These are phyloP conservation scores for Hylyphantes graminicola DNA, from an alignment of 1,140 invertebrate genomes.

Conservation along the genomic window DNA sequence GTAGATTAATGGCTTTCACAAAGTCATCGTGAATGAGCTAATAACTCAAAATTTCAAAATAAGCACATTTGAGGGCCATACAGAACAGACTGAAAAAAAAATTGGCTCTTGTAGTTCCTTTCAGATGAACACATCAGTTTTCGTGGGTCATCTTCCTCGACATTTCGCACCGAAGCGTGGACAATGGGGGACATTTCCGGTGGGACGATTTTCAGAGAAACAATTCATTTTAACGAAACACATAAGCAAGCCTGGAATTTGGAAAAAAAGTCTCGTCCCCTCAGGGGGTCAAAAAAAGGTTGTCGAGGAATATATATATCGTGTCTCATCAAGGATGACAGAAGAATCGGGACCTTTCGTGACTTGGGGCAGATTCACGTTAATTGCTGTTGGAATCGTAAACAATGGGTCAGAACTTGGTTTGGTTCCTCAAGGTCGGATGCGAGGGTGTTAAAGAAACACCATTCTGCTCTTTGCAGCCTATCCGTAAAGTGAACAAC, in stretches of 20 bases:
- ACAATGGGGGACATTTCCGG: constrained; percentile 55
- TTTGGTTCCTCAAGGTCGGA: constrained; percentile 15
- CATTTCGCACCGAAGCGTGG: constrained; percentile 39
- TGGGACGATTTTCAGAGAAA: background rate
- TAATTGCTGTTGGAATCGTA: background rate
- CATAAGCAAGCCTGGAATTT: no score
- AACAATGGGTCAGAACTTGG: constrained; percentile 7
- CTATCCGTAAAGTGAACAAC: no score
- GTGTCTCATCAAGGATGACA: constrained; percentile 28
- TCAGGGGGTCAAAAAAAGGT: background rate
- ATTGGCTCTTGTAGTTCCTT: no score
- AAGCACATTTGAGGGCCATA: no score
- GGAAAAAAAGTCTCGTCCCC: background rate
- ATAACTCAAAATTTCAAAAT: no score
- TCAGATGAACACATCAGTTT: no score
- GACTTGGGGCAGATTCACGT: constrained; percentile 1
- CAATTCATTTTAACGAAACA: constrained; percentile 18
- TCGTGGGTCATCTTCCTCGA: no score
- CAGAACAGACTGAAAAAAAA: no score
- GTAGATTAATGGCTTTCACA: no score
- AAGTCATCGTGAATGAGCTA: no score
- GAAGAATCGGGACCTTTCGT: constrained; percentile 47
- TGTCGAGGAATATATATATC: constrained; percentile 15
- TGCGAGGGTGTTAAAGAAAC: no score
- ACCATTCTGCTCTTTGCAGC: no score